Evolutionary conservation across 2,113 vertebrate genomes (phyloP), one percentile per base, ranked within the genome.

Genomic region (Phalacrocorax aristotelis): DNA sequence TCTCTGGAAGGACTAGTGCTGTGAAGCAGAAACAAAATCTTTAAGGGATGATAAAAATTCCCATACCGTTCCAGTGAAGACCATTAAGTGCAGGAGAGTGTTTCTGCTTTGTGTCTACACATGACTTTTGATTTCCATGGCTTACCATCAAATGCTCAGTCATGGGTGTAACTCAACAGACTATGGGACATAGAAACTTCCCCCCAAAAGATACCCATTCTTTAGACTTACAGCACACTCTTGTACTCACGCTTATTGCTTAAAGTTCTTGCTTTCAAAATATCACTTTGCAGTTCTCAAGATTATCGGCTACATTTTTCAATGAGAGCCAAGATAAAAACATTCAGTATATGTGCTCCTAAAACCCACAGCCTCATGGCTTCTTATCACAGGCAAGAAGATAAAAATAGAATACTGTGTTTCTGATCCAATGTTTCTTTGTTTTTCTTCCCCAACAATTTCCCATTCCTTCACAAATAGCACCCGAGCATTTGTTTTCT

Each of bases 191-290:
- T 22, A 55, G 48, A 83, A 89, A 32, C 15, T 64, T 68, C 23
- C 46, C 10, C 2, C 0, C 3, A 48, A 36, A 36, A n/a, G 2
- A 36, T 76, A 25, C 6, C 4, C 7, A 10, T 18, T 23, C 19
- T 62, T 94, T 64, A 65, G 22, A 30, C 44, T 74, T 69, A 16
- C 6, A 55, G 2, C 8, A 27, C 17, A 46, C 4, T 26, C 25
- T 40, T 29, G 4, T 34, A 66, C 12, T 78, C n/a, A 25, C 5
- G 4, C 1, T 57, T 55, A 15, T 52, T 29, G 5, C 19, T 40
- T 61, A 8, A 76, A 36, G 5, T 49, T 86, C 58, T 83, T 86
- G 14, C 30, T 74, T 38, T 70, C 32, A 42, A 77, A 80, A 77
- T 76, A 29, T 44, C 18, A 10, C 9, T 83, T 80, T n/a, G 4